phyloP scores from a whole-genome alignment of 2,113 vertebrate genomes.

The Gymnogyps californianus region DNA sequence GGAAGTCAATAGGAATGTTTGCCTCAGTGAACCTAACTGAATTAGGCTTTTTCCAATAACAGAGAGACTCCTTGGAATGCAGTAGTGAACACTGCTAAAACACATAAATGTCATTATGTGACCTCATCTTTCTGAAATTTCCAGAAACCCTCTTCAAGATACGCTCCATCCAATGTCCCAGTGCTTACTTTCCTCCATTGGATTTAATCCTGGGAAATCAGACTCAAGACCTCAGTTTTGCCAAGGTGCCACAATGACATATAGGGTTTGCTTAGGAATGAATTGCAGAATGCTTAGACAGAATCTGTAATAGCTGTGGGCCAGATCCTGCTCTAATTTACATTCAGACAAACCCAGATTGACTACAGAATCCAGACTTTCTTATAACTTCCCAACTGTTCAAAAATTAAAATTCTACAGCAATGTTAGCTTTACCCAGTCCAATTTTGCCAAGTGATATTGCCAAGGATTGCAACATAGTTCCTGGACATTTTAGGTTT shows the following conservation, averaged over 20 bases:
- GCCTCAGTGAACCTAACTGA: neutral
- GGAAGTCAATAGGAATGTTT: neutral
- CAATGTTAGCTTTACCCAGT: neutral
- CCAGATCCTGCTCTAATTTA: neutral
- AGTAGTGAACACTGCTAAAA: neutral
- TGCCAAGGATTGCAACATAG: neutral
- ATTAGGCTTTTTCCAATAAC: neutral
- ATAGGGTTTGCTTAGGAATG: neutral
- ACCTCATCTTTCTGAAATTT: neutral
- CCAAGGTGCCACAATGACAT: neutral
- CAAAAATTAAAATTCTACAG: neutral
- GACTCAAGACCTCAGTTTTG: neutral
- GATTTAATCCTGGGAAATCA: neutral
- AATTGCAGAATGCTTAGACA: neutral
- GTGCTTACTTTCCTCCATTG: neutral
- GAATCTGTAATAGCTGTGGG: neutral
- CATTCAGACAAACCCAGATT: neutral
- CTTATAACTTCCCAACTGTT: neutral
- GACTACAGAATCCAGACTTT: neutral
- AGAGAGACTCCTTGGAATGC: neutral
- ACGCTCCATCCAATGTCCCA: neutral
- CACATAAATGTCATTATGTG: neutral
- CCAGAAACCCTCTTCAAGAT: neutral
- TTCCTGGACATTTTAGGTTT: neutral
- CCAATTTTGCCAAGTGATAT: neutral